Base-by-base conservation (phyloP, 2,888 invertebrate genomes). In the Habrosyne pyritoides region DNA sequence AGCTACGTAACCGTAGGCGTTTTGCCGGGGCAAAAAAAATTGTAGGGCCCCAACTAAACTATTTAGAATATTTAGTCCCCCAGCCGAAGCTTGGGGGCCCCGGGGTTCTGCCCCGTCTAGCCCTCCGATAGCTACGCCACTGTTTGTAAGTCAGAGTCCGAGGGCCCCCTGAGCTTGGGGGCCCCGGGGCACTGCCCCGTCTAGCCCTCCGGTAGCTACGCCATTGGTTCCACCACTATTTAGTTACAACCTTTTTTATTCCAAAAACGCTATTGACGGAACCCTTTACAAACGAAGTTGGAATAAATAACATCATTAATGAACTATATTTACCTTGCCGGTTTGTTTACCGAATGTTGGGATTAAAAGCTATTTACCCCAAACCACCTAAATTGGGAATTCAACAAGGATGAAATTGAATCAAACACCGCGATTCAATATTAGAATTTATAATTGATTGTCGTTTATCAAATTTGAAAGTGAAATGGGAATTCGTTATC, bases 371-470 rank as follows among this genome's bases (percentile, higher is more conserved):
- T 36, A 59, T 64, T 61, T 52, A 50, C 47, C 21, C 26, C 10
- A 55, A 62, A 65, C 56, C 42, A 55, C 48, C 55, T 50, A 49
- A 53, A 61, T 55, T 60, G 52, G 8, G 21, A 36, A 47, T 22
- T 57, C 49, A 57, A 53, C 57, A 60, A 57, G 59, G 56, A 59
- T 53, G 55, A 57, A 69, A 56, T 63, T 53, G 55, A 63, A 61
- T 56, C 56, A 52, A 57, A 57, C 47, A 21, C 55, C 56, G 53
- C 22, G 53, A 58, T 64, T 63, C 54, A 66, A 67, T 65, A 69
- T 69, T 69, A 67, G 64, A 46, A 54, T 60, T 59, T 64, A 55
- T 54, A 64, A 58, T 61, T 60, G 61, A 66, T 67, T 67, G 62
- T 56, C 59, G 58, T 47, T 65, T 54, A 51, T 59, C 54, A 61